A percentile compares a stretch with the other conserved stretches of the same genome.
Conservation (phyloP, 2,888 invertebrate genomes). For the Lordiphosa andalusiaca region DNA sequence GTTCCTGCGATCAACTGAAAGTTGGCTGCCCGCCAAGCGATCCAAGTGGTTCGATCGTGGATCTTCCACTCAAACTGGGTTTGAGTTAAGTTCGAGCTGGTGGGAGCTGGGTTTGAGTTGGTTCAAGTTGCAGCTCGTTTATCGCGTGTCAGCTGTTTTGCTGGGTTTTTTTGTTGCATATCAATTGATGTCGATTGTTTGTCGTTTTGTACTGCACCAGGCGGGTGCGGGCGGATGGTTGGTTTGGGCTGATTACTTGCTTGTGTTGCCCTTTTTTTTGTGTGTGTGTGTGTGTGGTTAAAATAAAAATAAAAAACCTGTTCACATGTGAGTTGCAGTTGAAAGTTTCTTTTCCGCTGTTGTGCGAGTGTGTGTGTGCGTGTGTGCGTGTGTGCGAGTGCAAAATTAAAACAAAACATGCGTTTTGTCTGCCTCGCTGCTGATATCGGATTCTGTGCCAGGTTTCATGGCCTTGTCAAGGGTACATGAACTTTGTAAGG, state of each 20-base stretch:
- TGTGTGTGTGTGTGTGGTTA: no score
- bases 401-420: conserved; percentile 71
- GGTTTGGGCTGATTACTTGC: conserved; percentile 26
- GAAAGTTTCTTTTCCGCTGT: conserved; percentile 37
- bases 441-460: conserved; percentile 40
- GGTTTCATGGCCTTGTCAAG: conserved; percentile 1
- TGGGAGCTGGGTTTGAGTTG: conserved; percentile 30
- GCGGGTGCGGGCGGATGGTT: no score
- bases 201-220: conserved; percentile 11
- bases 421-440: conserved; percentile 58
- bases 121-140: conserved; percentile 18
- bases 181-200: conserved; percentile 36
- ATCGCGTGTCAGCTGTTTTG: conserved; percentile 65
- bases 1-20: conserved; percentile 54
- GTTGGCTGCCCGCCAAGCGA: background rate
- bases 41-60: no score
- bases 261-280: conserved; percentile 44
- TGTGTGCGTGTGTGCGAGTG: conserved; percentile 15
- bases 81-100: conserved; percentile 19
- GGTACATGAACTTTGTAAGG: conserved; percentile 6
- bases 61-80: conserved; percentile 6
- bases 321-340: conserved; percentile 37
- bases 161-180: conserved; percentile 34
- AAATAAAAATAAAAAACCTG: conserved; percentile 46
- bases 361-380: conserved; percentile 11